Evolutionary conservation across 2,888 invertebrate genomes (phyloP).

Genomic region (Polietes domitor): DNA sequence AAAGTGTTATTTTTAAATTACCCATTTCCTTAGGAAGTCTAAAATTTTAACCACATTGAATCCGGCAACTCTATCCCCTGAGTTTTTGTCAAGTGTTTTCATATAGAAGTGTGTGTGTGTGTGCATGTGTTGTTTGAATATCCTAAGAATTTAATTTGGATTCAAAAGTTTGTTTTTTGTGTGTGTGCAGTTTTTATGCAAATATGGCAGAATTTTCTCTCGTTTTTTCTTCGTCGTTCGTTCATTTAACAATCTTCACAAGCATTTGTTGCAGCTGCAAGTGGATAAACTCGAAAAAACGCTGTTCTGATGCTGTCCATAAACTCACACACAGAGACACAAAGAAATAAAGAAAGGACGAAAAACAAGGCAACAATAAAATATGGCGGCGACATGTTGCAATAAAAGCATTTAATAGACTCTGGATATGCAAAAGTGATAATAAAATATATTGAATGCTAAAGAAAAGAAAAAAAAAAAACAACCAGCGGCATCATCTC

Average conservation of each 20-base stretch:
- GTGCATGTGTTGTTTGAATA: slow-evolving; percentile 44
- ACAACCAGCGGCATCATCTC: neutral
- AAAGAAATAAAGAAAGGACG: slow-evolving; percentile 55
- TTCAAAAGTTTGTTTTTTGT: slow-evolving; percentile 51
- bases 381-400: slow-evolving; percentile 78
- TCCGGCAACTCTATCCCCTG: neutral
- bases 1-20: too few species aligned
- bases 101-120: slow-evolving; percentile 33
- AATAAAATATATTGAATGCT: slow-evolving; percentile 58
- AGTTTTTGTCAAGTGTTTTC: slow-evolving; percentile 24
- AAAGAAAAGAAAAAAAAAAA: slow-evolving; percentile 9
- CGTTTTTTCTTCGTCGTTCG: slow-evolving; percentile 7
- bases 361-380: slow-evolving; percentile 69
- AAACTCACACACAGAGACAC: neutral
- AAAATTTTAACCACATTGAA: too few species aligned
- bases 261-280: slow-evolving; percentile 64
- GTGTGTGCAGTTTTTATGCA: slow-evolving; percentile 64
- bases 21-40: too few species aligned
- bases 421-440: slow-evolving; percentile 61
- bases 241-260: slow-evolving; percentile 51
- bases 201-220: slow-evolving; percentile 50
- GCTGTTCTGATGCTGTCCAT: neutral
- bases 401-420: slow-evolving; percentile 79
- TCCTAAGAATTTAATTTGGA: slow-evolving; percentile 65
- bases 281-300: neutral